Percentiles rank a stretch among this genome's conserved stretches.
These are phyloP conservation scores for Phymorhynchus buccinoides DNA, from an alignment of 1,140 invertebrate genomes.

Conservation along the genomic window DNA sequence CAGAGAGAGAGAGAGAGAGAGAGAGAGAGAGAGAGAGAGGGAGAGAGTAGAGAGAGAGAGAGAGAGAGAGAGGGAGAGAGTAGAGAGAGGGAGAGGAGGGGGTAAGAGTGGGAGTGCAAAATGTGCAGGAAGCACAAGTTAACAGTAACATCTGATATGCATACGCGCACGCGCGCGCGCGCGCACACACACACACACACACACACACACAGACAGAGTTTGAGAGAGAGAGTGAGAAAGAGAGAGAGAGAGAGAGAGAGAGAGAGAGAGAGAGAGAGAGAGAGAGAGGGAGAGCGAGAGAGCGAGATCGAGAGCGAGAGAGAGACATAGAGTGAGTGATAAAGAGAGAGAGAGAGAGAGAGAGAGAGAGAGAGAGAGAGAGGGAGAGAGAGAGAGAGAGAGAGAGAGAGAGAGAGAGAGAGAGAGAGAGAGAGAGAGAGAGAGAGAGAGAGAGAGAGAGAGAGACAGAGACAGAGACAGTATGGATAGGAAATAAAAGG, in stretches of 20 bases:
- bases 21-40: no score
- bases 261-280: conserved; percentile 29
- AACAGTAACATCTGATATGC: no score
- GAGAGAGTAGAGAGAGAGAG: no score
- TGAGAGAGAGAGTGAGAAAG: no score
- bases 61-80: no score
- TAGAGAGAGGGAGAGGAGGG: no score
- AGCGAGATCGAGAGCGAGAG: background rate
- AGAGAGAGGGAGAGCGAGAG: conserved; percentile 7
- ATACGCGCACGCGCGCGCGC: no score
- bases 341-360: background rate
- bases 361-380: background rate
- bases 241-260: background rate
- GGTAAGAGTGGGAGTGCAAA: background rate
- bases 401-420: background rate
- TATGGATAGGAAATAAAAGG: background rate
- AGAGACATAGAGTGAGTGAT: background rate
- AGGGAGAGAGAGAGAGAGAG: background rate
- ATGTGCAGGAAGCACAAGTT: no score
- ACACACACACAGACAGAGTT: no score
- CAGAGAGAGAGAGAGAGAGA: no score
- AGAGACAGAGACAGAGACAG: background rate
- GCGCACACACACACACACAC: no score
- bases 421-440: background rate
- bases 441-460: background rate